These are phyloP conservation scores for Papilio glaucus DNA, from an alignment of 1,140 invertebrate species.

Conservation along the genomic window DNA sequence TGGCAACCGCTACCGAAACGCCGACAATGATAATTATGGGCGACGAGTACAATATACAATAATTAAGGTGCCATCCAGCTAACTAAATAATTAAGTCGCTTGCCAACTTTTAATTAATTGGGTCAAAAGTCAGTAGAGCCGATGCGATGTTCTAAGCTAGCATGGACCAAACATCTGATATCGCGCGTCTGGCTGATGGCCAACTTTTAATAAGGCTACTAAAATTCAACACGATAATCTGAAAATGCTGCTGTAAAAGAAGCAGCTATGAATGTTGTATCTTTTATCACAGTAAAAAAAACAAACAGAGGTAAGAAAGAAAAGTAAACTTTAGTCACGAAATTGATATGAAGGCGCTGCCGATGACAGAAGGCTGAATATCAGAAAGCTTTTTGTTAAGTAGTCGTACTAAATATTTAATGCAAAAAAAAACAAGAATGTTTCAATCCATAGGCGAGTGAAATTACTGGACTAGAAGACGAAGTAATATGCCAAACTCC, in stretches of 20 bases:
- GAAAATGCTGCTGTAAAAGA: slow-evolving; percentile 37
- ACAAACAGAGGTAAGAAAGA: background rate
- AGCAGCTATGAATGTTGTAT: background rate
- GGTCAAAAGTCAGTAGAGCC: slow-evolving; percentile 41
- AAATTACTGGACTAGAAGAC: too few species aligned
- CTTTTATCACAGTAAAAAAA: background rate
- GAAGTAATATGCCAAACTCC: too few species aligned
- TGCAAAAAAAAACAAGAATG: too few species aligned
- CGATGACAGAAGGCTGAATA: too few species aligned
- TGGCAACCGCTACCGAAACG: slow-evolving; percentile 34
- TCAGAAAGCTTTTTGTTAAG: too few species aligned
- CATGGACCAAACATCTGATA: slow-evolving; percentile 43
- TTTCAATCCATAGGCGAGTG: too few species aligned
- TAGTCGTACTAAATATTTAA: too few species aligned
- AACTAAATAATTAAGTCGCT: slow-evolving; percentile 43
- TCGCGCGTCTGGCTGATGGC: slow-evolving; percentile 42
- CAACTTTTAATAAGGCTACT: slow-evolving; percentile 53
- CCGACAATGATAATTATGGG: slow-evolving; percentile 33
- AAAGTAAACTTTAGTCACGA: too few species aligned
- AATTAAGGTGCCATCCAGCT: slow-evolving; percentile 36
- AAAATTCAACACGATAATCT: slow-evolving; percentile 49
- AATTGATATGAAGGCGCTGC: too few species aligned
- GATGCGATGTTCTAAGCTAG: slow-evolving; percentile 37
- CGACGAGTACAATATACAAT: slow-evolving; percentile 29
- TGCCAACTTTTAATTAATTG: slow-evolving; percentile 45